A percentile compares a stretch with the other conserved stretches of the same genome.
phyloP scores from a whole-genome alignment of 2,888 invertebrate species.

The Augiades crinisus region DNA sequence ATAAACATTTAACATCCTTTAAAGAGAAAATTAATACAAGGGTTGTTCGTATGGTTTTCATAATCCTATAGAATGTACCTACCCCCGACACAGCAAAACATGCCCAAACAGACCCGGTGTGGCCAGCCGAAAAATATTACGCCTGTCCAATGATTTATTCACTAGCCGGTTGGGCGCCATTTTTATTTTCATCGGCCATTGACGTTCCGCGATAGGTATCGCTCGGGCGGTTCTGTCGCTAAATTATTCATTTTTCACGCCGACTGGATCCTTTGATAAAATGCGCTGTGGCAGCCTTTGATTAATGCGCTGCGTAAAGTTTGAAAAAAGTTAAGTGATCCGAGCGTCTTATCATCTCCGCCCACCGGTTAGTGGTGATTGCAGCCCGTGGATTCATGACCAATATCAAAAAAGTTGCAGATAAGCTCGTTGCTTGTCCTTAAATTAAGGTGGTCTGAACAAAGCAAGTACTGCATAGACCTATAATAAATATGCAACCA shows the following conservation, averaged over 20 bases:
- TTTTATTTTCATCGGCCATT: constrained; percentile 16
- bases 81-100: constrained; percentile 3
- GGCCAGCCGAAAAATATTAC: constrained; percentile 42
- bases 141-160: constrained; percentile 50
- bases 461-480: too few species aligned
- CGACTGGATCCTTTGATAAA: constrained; percentile 10
- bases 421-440: too few species aligned
- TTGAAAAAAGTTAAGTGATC: too few species aligned
- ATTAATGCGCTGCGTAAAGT: background rate
- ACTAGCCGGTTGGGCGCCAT: constrained; percentile 42
- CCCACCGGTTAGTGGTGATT: too few species aligned
- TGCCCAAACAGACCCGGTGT: background rate
- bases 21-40: too few species aligned
- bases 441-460: too few species aligned
- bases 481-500: too few species aligned
- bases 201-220: constrained; percentile 8
- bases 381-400: too few species aligned
- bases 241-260: constrained; percentile 11
- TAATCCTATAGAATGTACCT: background rate
- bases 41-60: background rate
- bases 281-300: constrained; percentile 2
- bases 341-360: too few species aligned
- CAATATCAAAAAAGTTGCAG: too few species aligned
- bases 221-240: constrained; percentile 3
- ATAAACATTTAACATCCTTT: too few species aligned